Evolutionary conservation across 1,140 invertebrate genomes (phyloP), one percentile per base, ranked within the genome.

Genomic region (Hypsibius dujardini): DNA sequence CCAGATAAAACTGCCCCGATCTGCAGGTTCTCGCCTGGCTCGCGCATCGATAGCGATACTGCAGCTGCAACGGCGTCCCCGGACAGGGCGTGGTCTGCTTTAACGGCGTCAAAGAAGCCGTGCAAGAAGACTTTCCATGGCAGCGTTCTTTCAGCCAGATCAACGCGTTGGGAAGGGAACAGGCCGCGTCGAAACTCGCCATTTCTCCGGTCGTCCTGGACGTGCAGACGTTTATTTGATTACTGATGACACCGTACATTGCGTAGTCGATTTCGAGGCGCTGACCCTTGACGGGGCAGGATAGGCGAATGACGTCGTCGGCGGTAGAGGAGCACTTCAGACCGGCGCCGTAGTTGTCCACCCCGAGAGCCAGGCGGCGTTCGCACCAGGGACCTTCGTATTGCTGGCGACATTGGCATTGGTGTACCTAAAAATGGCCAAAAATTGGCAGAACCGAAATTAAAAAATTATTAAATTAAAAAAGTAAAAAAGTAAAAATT

Each of bases 21-120:
- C 62, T 42, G 42, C 62, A 67, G 3, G 3, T 67, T 12, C 45
- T 12, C 42, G 12, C 3, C 3, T 67, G 3, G 62, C 45, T 45
- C 62, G 45, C 62, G 45, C 62, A 67, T 7, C 62, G 62, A 42
- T 67, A 67, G 3, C 62, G 62, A 42, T 67, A 67, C 62, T 67
- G 62, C 7, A 67, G 42, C 62, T 67, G 62, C 7, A 7, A 15
- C 3, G 62, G 42, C 7, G 62, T 15, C 12, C 12, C 62, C 12
- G 12, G 42, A 42, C 12, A 67, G 12, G 62, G 62, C 12, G 12
- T 3, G 7, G 45, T 42, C 12, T 3, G 62, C 3, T 67, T 42
- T 3, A 42, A 7, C 3, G 42, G 12, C 12, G 12, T 15, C 42
- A 42, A 7, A 15, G 3, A 7, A 45, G 45, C 42, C 3, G 45